Evolutionary conservation across 2,888 invertebrate species (phyloP), one percentile per base, ranked within the genome.

Genomic region (Phyllotreta cruciferae): DNA sequence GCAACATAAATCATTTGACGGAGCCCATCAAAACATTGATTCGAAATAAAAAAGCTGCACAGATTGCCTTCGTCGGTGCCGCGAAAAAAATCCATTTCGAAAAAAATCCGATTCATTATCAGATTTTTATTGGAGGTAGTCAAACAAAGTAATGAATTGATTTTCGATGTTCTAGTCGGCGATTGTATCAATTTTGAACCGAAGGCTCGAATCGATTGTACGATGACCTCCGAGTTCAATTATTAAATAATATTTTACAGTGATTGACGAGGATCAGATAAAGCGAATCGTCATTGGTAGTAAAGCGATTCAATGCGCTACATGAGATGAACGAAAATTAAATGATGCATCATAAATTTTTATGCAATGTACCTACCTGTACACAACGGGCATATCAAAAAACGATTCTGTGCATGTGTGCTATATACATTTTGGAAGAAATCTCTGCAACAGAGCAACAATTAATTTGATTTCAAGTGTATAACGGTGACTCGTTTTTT

Each of bases 181-280:
- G 36, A 35, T 44, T 36, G 35, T 56, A 44, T 36, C 56, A 11
- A 13, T 44, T 56, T 56, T 36, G 8, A 36, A 34, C 36, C 37
- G 60, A 14, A 37, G 47, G 39, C 56, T 49, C 13, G 42, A 56
- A 41, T 56, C 24, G 34, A 50, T 10, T 6, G 56, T 36, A 50
- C 50, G 42, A 56, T 49, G 55, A 62, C 56, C 49, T 56, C 47
- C 39, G 50, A 11, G 45, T 6, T 45, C 55, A 34, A 50, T 62
- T 55, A 62, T 56, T 56, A 41, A 49, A 50, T 62, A 52, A 52
- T 37, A 52, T 52, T 55, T 56, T 56, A 49, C 37, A 47, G 56
- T 62, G 62, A 62, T 62, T 62, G 62, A 56, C 56, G 49, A 56
- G 50, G 11, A 62, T 62, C 62, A 56, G 62, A 62, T 62, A 56